phyloP scores from a whole-genome alignment of 2,888 invertebrate species.

The Harmothoe impar region DNA sequence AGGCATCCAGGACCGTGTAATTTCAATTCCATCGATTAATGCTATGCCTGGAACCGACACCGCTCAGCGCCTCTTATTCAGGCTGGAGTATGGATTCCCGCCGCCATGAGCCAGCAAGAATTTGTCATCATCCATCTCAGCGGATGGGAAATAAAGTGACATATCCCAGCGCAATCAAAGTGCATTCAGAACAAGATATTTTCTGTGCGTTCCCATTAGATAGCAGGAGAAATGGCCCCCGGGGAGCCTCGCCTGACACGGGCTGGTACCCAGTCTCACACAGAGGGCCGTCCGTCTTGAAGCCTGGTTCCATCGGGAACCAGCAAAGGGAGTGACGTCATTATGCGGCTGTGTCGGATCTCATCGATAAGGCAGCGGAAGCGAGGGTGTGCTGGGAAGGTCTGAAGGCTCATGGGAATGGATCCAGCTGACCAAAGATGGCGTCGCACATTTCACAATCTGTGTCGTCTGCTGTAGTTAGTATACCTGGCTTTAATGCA shows the following conservation, averaged over 20 bases:
- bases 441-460: neutral
- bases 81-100: neutral
- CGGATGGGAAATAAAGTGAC: slow-evolving; percentile 37
- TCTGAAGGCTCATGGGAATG: slow-evolving; percentile 20
- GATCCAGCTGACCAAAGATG: slow-evolving; percentile 39
- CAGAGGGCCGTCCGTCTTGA: neutral
- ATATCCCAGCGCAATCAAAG: slow-evolving; percentile 40
- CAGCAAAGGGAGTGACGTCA: neutral
- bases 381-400: neutral
- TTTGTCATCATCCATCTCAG: slow-evolving; percentile 6
- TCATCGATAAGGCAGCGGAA: slow-evolving; percentile 32
- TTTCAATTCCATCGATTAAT: neutral
- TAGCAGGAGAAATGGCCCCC: neutral
- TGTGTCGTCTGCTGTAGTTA: neutral
- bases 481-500: neutral
- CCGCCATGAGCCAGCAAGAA: neutral
- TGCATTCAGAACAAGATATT: slow-evolving; percentile 20
- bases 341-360: slow-evolving; percentile 20
- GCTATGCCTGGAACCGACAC: neutral
- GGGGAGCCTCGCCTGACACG: neutral
- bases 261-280: slow-evolving; percentile 21
- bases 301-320: neutral
- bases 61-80: neutral
- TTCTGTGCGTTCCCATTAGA: neutral
- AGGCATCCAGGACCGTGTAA: neutral